Conservation (phyloP, 2,113 vertebrate species). For the Rhinoderma darwinii region DNA sequence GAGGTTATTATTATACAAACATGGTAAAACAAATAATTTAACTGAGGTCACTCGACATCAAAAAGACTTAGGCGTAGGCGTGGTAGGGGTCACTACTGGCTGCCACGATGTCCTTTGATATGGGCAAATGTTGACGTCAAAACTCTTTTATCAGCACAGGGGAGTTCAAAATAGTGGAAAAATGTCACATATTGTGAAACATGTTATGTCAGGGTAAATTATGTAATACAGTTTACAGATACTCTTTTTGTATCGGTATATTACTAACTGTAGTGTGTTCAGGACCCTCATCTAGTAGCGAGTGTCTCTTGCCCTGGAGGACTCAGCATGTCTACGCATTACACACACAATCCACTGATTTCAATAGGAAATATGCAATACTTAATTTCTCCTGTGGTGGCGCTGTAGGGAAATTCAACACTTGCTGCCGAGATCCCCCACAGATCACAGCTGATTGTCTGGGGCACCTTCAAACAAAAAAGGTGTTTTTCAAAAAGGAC, state of each 20-base stretch:
- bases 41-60: constrained; percentile 1
- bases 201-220: not conserved
- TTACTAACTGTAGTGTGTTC: no score
- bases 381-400: not conserved
- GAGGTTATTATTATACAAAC: not conserved
- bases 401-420: not conserved
- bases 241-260: not conserved
- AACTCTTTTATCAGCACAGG: not conserved
- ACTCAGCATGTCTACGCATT: not conserved
- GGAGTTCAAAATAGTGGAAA: not conserved
- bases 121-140: not conserved
- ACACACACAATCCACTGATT: not conserved
- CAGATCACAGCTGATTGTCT: not conserved
- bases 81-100: not conserved
- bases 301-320: not conserved
- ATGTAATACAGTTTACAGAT: not conserved
- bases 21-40: not conserved
- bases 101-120: constrained; percentile 9
- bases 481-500: not conserved
- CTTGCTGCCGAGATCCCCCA: not conserved
- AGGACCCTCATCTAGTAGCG: not conserved
- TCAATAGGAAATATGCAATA: not conserved
- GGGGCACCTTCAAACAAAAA: no score
- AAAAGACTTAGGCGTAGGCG: not conserved
- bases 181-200: not conserved